Conservation (phyloP, 2,888 invertebrate species). For the Ephialtes manifestator region DNA sequence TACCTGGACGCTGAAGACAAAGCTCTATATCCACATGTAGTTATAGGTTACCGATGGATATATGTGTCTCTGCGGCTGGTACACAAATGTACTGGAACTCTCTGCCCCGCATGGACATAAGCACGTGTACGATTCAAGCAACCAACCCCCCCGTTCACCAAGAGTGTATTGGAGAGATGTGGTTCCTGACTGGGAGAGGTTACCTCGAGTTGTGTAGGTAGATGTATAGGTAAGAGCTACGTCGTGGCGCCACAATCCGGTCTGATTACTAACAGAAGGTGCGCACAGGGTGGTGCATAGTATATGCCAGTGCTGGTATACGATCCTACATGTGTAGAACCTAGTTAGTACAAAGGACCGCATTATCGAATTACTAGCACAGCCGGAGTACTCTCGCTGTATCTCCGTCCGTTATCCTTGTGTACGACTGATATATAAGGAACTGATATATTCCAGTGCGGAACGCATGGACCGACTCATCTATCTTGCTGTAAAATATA, state of each 20-base stretch:
- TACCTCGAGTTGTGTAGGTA: neutral
- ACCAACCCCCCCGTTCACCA: neutral
- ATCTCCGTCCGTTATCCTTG: neutral
- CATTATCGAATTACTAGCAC: conserved; percentile 40
- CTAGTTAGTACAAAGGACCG: conserved; percentile 50
- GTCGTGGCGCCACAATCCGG: conserved; percentile 1
- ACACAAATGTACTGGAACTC: conserved; percentile 1
- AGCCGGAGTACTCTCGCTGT: conserved; percentile 14
- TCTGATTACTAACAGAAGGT: conserved; percentile 15
- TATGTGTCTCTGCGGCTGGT: neutral
- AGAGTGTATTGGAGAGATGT: conserved; percentile 38
- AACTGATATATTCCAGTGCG: conserved; percentile 3
- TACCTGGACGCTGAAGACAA: neutral
- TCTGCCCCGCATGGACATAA: neutral
- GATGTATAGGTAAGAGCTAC: conserved; percentile 7
- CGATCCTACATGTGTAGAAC: conserved; percentile 33
- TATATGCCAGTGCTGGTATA: neutral
- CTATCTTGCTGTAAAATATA: neutral
- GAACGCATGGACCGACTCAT: neutral
- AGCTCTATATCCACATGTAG: conserved; percentile 9
- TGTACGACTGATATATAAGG: neutral
- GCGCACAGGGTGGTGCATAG: neutral
- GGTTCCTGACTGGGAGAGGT: conserved; percentile 27
- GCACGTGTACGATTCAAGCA: conserved; percentile 4
- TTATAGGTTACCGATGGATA: neutral